phyloP scores from a whole-genome alignment of 2,888 invertebrate genomes.

The Plutella xylostella region DNA sequence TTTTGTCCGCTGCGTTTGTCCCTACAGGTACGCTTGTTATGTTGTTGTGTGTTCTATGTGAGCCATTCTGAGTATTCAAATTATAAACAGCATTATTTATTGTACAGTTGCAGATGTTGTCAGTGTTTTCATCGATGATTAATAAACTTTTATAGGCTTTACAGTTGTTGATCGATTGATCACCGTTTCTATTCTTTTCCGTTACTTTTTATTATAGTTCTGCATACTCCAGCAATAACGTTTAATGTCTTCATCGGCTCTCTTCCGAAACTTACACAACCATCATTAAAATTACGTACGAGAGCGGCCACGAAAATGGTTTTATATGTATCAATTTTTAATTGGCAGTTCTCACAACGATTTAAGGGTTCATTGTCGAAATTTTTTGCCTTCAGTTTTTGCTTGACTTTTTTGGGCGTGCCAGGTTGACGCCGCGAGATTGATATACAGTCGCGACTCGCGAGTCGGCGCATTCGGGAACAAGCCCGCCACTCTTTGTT shows the following conservation, averaged over 20 bases:
- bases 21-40: background rate
- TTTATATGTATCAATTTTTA: constrained; percentile 65
- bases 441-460: constrained; percentile 55
- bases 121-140: too few species aligned
- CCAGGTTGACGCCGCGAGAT: constrained; percentile 60
- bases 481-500: constrained; percentile 64
- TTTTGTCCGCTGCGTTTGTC: constrained; percentile 16
- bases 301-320: constrained; percentile 22
- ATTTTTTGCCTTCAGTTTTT: constrained; percentile 45
- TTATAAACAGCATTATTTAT: too few species aligned
- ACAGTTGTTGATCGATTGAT: too few species aligned
- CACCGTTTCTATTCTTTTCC: too few species aligned
- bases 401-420: constrained; percentile 58
- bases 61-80: too few species aligned
- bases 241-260: background rate
- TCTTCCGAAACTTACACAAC: background rate
- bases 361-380: constrained; percentile 62
- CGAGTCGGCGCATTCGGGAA: constrained; percentile 40
- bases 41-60: too few species aligned
- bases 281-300: constrained; percentile 6
- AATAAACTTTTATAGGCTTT: too few species aligned
- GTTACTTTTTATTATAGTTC: too few species aligned
- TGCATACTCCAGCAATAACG: too few species aligned
- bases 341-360: constrained; percentile 67
- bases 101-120: too few species aligned